Conservation (phyloP, 2,797 vertebrate genomes). For the Ctenosaura bakeri region DNA sequence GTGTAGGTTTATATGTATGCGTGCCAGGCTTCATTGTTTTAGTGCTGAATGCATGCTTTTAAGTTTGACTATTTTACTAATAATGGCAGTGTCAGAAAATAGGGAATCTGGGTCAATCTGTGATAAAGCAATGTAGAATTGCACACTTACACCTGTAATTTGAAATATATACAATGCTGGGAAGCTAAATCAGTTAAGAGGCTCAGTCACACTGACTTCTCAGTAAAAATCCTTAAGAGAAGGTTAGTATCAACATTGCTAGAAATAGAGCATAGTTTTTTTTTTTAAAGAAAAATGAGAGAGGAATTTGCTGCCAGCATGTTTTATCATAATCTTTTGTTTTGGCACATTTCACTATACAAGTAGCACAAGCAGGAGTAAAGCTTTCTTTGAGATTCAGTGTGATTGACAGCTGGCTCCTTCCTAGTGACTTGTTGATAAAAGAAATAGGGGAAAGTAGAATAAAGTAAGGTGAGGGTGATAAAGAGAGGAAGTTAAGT, state of each 20-base stretch:
- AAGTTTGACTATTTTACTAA: background rate
- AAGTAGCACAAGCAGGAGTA: slow-evolving; percentile 32
- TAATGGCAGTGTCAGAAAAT: background rate
- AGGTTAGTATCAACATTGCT: slow-evolving; percentile 35
- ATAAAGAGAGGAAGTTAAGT: slow-evolving; percentile 44
- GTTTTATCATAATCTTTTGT: slow-evolving; percentile 40
- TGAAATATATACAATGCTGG: background rate
- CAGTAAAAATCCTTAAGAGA: slow-evolving; percentile 14
- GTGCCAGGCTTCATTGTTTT: background rate
- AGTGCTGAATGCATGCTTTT: background rate
- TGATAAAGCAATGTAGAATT: background rate
- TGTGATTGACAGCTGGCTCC: slow-evolving; percentile 74
- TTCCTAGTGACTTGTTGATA: slow-evolving; percentile 69
- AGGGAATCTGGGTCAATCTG: background rate
- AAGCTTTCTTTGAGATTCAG: slow-evolving; percentile 68
- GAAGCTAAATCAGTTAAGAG: background rate
- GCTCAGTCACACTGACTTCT: background rate
- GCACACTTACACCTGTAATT: background rate
- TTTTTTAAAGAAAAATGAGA: slow-evolving; percentile 22
- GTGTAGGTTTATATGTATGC: background rate
- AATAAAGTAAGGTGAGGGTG: slow-evolving; percentile 28
- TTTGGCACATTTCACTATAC: background rate
- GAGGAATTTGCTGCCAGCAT: slow-evolving; percentile 55
- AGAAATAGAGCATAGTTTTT: slow-evolving; percentile 59
- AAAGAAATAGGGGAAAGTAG: slow-evolving; percentile 65